These are phyloP conservation scores for Petroica traversi DNA, from an alignment of 2,113 vertebrate species.

Conservation along the genomic window DNA sequence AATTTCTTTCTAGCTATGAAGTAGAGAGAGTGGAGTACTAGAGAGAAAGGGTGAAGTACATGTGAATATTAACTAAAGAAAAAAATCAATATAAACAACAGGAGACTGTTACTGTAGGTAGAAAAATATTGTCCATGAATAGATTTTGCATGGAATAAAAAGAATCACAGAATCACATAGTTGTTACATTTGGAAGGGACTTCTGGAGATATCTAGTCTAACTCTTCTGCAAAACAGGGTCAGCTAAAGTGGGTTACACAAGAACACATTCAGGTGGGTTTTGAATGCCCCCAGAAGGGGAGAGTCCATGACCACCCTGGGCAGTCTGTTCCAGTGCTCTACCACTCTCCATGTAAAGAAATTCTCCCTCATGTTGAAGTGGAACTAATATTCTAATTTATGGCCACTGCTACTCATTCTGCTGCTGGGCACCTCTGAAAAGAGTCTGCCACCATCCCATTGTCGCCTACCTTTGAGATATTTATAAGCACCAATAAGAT, in stretches of 20 bases:
- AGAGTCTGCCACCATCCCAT: no score
- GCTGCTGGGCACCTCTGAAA: not conserved
- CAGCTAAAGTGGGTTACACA: not conserved
- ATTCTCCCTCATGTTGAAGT: fast-evolving
- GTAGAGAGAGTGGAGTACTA: not conserved
- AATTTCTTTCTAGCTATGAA: not conserved
- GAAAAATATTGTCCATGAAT: not conserved
- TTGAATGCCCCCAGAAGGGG: not conserved
- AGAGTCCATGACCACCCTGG: not conserved
- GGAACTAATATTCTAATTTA: not conserved
- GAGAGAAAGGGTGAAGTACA: not conserved
- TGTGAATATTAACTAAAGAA: not conserved
- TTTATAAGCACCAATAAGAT: not conserved
- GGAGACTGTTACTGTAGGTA: not conserved
- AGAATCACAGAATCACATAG: not conserved
- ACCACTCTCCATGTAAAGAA: not conserved
- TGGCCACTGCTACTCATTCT: not conserved
- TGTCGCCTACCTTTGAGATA: not conserved
- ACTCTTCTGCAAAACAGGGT: not conserved
- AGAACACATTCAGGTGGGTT: not conserved
- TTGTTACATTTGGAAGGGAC: not conserved
- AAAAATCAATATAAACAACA: not conserved
- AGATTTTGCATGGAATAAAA: not conserved
- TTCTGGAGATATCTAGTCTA: not conserved
- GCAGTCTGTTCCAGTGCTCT: not conserved